Evolutionary conservation across 2,797 vertebrate species (phyloP).

Genomic region (Carcharodon carcharias): DNA sequence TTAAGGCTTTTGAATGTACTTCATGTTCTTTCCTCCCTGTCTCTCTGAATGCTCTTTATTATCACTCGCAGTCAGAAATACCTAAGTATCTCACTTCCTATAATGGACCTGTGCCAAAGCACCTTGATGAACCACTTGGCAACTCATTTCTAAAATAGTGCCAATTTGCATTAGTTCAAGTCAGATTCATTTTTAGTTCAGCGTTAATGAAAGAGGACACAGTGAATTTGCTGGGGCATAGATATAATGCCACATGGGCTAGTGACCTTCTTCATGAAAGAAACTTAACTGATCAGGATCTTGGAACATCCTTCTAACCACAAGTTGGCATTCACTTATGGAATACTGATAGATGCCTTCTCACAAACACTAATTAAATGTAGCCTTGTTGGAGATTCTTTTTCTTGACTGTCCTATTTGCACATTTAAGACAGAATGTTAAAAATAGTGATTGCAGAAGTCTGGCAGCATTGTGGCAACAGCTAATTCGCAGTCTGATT

Average conservation of each 20-base stretch:
- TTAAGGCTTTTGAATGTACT: neutral
- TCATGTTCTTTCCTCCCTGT: neutral
- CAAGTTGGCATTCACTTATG: neutral
- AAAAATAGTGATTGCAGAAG: constrained; percentile 19
- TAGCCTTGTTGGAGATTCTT: neutral
- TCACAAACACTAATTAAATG: constrained; percentile 3
- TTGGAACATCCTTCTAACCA: neutral
- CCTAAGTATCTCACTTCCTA: constrained; percentile 23
- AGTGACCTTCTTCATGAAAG: neutral
- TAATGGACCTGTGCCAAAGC: constrained; percentile 1
- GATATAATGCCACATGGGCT: neutral
- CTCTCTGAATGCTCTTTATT: neutral
- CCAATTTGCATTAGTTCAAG: constrained; percentile 27
- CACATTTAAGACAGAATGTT: constrained; percentile 7
- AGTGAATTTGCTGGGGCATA: neutral
- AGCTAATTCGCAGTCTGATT: neutral
- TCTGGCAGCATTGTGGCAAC: neutral
- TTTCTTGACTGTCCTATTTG: constrained; percentile 17
- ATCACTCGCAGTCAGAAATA: constrained; percentile 11
- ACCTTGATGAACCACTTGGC: constrained; percentile 32
- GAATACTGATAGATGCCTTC: constrained; percentile 1
- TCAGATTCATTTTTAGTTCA: constrained; percentile 18
- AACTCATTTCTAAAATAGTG: neutral
- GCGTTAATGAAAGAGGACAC: neutral
- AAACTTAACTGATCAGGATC: neutral